phyloP scores from a whole-genome alignment of 2,113 vertebrate genomes.

The Stigmatopora nigra region DNA sequence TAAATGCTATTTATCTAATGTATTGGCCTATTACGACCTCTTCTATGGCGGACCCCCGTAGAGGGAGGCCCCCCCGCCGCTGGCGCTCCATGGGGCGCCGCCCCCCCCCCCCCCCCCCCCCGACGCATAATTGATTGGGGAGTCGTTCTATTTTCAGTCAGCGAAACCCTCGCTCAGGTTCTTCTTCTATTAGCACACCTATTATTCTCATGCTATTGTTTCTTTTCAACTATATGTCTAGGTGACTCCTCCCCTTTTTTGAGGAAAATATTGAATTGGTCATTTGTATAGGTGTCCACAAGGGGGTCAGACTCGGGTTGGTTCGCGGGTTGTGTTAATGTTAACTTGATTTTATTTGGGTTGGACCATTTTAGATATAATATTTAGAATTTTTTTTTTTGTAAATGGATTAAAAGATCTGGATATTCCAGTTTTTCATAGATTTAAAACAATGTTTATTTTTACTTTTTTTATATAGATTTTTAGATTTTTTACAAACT shows the following conservation, averaged over 20 bases:
- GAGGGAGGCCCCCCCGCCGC: constrained; percentile 56
- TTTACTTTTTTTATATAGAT: too few relatives aligned
- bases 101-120: too few relatives aligned
- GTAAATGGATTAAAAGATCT: too few relatives aligned
- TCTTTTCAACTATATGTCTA: constrained; percentile 17
- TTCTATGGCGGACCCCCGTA: constrained; percentile 52
- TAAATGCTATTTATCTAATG: constrained; percentile 67
- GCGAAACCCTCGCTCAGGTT: constrained; percentile 52
- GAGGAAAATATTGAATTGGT: constrained; percentile 58
- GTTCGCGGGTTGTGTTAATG: too few relatives aligned
- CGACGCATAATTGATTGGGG: constrained; percentile 56
- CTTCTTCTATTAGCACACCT: constrained; percentile 25
- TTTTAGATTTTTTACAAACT: too few relatives aligned
- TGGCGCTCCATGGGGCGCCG: constrained; percentile 51
- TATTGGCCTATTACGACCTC: constrained; percentile 63
- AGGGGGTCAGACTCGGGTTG: too few relatives aligned
- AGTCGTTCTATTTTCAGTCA: constrained; percentile 61
- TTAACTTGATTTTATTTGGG: too few relatives aligned
- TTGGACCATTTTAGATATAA: too few relatives aligned
- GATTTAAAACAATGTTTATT: too few relatives aligned
- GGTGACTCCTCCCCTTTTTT: constrained; percentile 24
- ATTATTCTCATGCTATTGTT: constrained; percentile 15
- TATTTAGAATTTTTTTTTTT: too few relatives aligned
- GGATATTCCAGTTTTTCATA: too few relatives aligned
- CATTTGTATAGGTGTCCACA: too few relatives aligned